Base-by-base conservation (phyloP, 1,140 invertebrate genomes). In the Melanaphis sacchari region DNA sequence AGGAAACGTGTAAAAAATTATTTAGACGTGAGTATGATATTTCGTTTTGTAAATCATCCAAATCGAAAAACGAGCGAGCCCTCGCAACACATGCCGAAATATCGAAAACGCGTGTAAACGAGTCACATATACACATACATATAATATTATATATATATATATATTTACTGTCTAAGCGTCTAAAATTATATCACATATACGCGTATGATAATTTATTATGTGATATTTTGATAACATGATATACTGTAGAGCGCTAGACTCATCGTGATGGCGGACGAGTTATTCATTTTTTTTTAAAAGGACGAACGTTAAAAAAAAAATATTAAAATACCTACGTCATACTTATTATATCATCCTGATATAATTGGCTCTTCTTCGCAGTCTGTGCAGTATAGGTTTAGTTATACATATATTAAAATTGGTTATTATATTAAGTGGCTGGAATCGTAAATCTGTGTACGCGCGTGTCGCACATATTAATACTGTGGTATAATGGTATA, bases 111-210 rank as follows among this genome's bases (percentile, higher is more conserved):
- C 31, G 89, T 66, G 59, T 76, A 76, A 90, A 89, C 31, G 89
- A 38, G 88, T 8, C 52, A 52, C 87, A 89, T 52, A 43, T 54
- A 59, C 36, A 5, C 9, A 66, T n/a, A 66, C 11, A 31, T 31
- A 66, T 76, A 76, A n/a, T n/a, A n/a, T 76, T n/a, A 76, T 24
- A 76, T 6, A n/a, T 54, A 7, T 54, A 26, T n/a, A 76, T 18
- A 76, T n/a, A 22, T 52, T 24, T 9, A 31, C 54, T 0, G 26
- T 66, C 54, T 59, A 0, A 3, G 59, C 31, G 31, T 90, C 89
- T 90, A 90, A 90, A 90, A 90, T 90, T 90, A 76, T 76, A n/a
- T n/a, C 5, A n/a, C 31, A 76, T n/a, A 59, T 59, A 66, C 89
- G 2, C 26, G 4, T 6, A 31, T 38, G 38, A 26, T 90, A 90